Evolutionary conservation across 2,888 invertebrate species (phyloP).

Genomic region (Frankliniella intonsa): DNA sequence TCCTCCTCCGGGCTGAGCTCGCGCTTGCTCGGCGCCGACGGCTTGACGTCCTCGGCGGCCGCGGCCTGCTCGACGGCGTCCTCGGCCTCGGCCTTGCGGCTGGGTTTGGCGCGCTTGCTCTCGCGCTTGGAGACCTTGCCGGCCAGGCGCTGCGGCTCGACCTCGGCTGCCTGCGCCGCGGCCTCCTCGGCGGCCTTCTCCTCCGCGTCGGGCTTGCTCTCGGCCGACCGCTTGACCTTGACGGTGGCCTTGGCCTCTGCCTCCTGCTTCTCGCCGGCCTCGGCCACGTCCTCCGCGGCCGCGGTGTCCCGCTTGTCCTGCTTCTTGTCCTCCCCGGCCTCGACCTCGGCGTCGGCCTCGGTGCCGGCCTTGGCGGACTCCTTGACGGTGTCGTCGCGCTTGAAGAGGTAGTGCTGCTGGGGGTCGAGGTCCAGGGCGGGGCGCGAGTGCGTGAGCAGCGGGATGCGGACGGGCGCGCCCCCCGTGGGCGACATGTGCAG

Average conservation of each 20-base stretch:
- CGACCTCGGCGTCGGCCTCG: background rate
- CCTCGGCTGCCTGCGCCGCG: background rate
- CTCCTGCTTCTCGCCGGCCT: conserved; percentile 37
- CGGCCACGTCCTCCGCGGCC: conserved; percentile 32
- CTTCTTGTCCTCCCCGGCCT: conserved; percentile 34
- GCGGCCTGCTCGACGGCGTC: conserved; percentile 9
- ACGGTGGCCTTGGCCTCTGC: background rate
- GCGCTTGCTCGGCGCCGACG: background rate
- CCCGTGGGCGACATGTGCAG: conserved; percentile 9
- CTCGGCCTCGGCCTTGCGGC: conserved; percentile 48
- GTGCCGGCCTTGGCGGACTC: conserved; percentile 36
- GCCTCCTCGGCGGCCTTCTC: conserved; percentile 18
- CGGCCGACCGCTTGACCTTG: conserved; percentile 1
- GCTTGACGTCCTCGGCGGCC: background rate
- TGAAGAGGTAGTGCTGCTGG: conserved; percentile 42
- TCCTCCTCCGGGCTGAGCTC: background rate
- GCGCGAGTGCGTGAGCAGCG: background rate
- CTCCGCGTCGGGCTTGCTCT: background rate
- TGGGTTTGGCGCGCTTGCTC: conserved; percentile 37
- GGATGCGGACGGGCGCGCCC: conserved; percentile 1
- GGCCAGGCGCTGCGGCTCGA: background rate
- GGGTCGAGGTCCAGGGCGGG: conserved; percentile 36
- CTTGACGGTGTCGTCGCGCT: conserved; percentile 40
- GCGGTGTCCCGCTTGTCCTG: conserved; percentile 38
- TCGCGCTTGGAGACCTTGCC: conserved; percentile 5